Conservation (phyloP, 2,888 invertebrate genomes). For the Erebia aethiops region DNA sequence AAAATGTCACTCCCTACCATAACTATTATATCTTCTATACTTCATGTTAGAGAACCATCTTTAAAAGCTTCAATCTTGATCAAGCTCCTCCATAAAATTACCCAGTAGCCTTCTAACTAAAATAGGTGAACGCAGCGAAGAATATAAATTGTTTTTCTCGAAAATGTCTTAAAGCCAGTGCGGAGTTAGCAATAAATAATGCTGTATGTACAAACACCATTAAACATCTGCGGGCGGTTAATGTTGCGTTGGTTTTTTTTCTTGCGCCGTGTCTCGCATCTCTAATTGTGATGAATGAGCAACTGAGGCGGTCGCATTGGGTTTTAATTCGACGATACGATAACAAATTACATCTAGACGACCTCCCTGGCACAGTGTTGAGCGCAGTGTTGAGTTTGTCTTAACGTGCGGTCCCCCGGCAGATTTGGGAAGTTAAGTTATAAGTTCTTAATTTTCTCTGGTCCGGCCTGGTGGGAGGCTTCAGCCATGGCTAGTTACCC, state of each 20-base stretch:
- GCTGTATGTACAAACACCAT: slow-evolving; percentile 45
- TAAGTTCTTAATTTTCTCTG: no score
- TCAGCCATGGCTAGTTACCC: no score
- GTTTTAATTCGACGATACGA: not conserved
- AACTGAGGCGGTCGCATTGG: not conserved
- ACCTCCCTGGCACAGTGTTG: no score
- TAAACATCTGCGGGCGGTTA: slow-evolving; percentile 45
- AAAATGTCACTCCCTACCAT: no score
- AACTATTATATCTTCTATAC: no score
- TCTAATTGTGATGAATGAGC: slow-evolving; percentile 69
- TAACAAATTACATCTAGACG: not conserved
- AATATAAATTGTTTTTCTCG: slow-evolving; percentile 37
- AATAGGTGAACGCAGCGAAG: not conserved
- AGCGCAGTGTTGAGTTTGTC: no score
- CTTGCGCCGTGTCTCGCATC: slow-evolving; percentile 46
- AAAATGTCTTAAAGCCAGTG: slow-evolving; percentile 34
- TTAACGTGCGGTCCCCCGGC: no score
- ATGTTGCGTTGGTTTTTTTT: slow-evolving; percentile 50
- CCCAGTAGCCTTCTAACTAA: not conserved
- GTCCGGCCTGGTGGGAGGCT: no score
- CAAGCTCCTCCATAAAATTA: not conserved
- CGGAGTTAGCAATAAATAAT: slow-evolving; percentile 43
- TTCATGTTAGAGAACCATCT: no score
- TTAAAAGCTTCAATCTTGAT: not conserved
- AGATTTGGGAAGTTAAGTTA: no score